Evolutionary conservation across 2,113 vertebrate species (phyloP), one percentile per base, ranked within the genome.

Genomic region (Anarhynchus alexandrinus): DNA sequence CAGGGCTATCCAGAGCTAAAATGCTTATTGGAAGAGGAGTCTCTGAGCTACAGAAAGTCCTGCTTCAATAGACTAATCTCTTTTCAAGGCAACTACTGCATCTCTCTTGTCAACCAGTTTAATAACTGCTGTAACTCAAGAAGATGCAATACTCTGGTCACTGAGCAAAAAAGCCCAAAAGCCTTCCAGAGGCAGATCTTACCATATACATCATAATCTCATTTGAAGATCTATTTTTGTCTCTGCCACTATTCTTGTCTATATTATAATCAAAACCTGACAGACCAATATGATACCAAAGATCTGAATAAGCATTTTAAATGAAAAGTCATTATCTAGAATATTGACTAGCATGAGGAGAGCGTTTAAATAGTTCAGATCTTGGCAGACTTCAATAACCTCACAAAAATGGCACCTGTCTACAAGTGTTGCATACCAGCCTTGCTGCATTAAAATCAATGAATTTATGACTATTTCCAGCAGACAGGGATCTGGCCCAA

Each of bases 61-160:
- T 95, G 78, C 94, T 91, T 66, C 94, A 95, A 94, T 13, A 91
- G 72, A 96, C 47, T 97, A 91, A 97, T 97, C 66, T 97, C 65
- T 95, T 97, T 94, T 90, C 91, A 96, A 96, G 91, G 93, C 72
- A 97, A 93, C 93, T 72, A 32, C 85, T 96, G 66, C 71, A 92
- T 87, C 74, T 93, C 21, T 94, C 86, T 91, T 97, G 90, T 96
- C 95, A 96, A 83, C 66, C 57, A 89, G 26, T 95, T 97, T 96
- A 97, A 94, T 96, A 97, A 96, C 83, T 93, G 91, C 82, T 73
- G 43, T 96, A 96, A 96, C 67, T 97, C 76, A 95, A 73, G 94
- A 96, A 93, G 90, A 96, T 78, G 55, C 80, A 94, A 82, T 30
- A 73, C n/a, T 54, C 59, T 54, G 79, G 59, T 62, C 82, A 93